Evolutionary conservation across 2,797 vertebrate genomes (phyloP), one percentile per base, ranked within the genome.

Genomic region (Hirundo rustica): DNA sequence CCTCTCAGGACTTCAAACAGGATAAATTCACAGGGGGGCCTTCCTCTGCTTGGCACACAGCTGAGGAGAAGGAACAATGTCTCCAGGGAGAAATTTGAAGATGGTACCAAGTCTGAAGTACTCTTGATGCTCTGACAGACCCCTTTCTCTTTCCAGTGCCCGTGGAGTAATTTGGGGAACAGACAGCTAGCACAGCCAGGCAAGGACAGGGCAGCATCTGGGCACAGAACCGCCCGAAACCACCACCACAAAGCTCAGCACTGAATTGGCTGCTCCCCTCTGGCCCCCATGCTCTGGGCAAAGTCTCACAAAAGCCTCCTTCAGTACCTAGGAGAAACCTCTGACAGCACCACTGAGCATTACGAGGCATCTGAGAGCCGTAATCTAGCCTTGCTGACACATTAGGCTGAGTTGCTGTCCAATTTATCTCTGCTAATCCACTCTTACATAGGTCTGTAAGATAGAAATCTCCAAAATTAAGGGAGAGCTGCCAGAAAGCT

Each of bases 401-500:
- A 83, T 91, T 83, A 89, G 84, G 67, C 61, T 50, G 54, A 94
- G 83, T 17, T 94, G 36, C 89, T 81, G 68, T 77, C 89, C 90
- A 92, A 92, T 97, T 97, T 97, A 73, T 96, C 89, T 95, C 85
- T 40, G 62, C 93, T 92, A 85, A 90, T 95, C 93, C 3, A 1
- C 92, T 92, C 89, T 67, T 92, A 70, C 81, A 86, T 58, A 91
- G 73, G 78, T 79, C 94, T 93, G 92, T 92, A 93, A 96, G 89
- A 89, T 32, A 91, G 79, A 96, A 93, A 84, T 88, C 83, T 96
- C 96, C 58, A 92, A 97, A 98, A 95, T 95, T 80, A 94, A 96
- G 94, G 74, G 87, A 44, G 36, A 97, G 78, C 87, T 94, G 88
- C 93, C 95, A 96, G 94, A 98, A 97, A 97, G 97, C 96, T 96